Evolutionary conservation across 2,888 invertebrate species (phyloP), one percentile per base, ranked within the genome.

Genomic region (Drosophila suboccidentalis): DNA sequence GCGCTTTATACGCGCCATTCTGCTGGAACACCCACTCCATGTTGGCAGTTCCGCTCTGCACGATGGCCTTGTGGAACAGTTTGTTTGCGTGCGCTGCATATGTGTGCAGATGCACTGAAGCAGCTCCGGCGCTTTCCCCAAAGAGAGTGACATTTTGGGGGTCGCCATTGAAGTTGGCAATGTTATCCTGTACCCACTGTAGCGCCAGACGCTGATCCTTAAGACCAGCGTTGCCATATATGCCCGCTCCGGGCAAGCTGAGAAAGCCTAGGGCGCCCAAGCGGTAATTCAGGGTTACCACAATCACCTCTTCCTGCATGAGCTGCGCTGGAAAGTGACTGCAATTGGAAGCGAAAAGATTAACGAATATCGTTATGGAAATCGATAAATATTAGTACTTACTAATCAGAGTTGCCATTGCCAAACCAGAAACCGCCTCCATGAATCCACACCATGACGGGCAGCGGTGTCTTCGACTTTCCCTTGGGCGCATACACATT

Each of bases 201-300:
- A 94, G 91, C 10, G 94, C 94, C 26, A 94, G 64, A 38, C 81
- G 92, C 78, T 93, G 93, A 82, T 93, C 93, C 65, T 92, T 92
- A 0, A 93, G 71, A 0, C 92, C 93, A 1, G 91, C 91, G 78
- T 93, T 93, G 2, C 93, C 93, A 26, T 83, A 73, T 36, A 93
- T 87, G 3, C 89, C 90, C 13, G 86, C 91, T 53, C 89, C 89
- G 3, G 92, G 92, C 8, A 92, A 59, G 46, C 86, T 81, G 0
- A 92, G 81, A 47, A 93, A 93, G 0, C 93, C 93, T 50, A 92
- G 76, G 15, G 90, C 85, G 0, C 92, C 91, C 3, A 93, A 73
- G 0, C 93, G 90, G 75, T 93, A 92, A 55, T 92, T 93, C 0
- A 92, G 39, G 0, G 92, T 93, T 0, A 93, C 89, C 1, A 93